Evolutionary conservation across 2,888 invertebrate genomes (phyloP), one percentile per base, ranked within the genome.

Genomic region (Lasioglossum lativentre): DNA sequence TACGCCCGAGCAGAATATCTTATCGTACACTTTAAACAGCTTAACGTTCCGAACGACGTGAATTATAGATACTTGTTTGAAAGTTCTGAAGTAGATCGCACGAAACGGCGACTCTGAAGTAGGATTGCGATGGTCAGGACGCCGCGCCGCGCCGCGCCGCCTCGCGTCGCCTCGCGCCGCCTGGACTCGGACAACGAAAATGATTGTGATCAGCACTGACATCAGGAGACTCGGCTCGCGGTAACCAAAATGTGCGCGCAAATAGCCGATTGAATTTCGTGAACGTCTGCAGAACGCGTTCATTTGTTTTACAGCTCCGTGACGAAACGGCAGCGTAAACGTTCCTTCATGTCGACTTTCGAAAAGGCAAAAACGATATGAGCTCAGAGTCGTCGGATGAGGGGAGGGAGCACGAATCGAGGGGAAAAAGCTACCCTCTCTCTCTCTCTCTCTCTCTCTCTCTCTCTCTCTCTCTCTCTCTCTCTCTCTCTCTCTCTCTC

Each of bases 61-160:
- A 30, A 66, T 34, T 66, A 34, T 66, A 66, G 19, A 66, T 66
- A 34, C 66, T 66, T 30, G 4, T 40, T 23, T 10, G 42, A 47
- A 75, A 70, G 16, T 70, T 59, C 23, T 52, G 66, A 56, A 45
- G 68, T 23, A 71, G 71, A 42, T 82, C 23, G 30, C 16, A n/a
- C 47, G 63, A 34, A 6, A 38, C 40, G 75, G 27, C n/a, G 34
- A 19, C 66, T 82, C 71, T 70, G 42, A 38, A 68, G 30, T 52
- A 23, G 40, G 77, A 83, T 83, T 83, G 84, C 70, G 82, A 82
- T 84, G 84, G 82, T 82, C 84, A 84, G 82, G 82, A 73, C 82
- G 42, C 59, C n/a, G n/a, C n/a, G n/a, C n/a, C n/a, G n/a, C n/a
- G n/a, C n/a, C n/a, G n/a, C n/a, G n/a, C n/a, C n/a, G n/a, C n/a